Conservation (phyloP, 2,113 vertebrate species). For the Rhizomys pruinosus region DNA sequence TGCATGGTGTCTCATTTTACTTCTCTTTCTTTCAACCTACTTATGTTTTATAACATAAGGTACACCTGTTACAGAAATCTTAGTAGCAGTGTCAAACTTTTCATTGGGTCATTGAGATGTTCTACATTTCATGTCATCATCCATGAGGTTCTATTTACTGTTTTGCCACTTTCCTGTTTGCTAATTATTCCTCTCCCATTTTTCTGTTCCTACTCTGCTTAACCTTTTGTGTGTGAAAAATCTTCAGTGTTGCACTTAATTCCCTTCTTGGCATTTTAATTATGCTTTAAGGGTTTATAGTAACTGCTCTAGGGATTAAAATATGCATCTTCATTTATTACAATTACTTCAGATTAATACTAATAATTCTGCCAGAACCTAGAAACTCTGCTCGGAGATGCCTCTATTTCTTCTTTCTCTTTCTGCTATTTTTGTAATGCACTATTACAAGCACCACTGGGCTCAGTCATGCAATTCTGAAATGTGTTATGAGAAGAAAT, state of each 20-base stretch:
- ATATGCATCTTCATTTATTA: neutral
- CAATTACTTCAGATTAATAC: constrained; percentile 15
- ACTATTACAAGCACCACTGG: neutral
- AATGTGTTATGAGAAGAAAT: constrained; percentile 17
- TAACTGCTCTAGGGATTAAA: neutral
- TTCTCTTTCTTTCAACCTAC: neutral
- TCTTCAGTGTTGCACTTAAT: constrained; percentile 29
- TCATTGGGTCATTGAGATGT: neutral
- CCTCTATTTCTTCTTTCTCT: neutral
- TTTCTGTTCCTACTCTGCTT: neutral
- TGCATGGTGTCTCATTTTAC: neutral
- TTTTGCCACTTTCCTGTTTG: neutral
- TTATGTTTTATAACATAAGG: neutral
- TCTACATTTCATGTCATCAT: neutral
- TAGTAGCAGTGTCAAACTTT: neutral
- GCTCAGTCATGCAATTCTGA: constrained; percentile 13
- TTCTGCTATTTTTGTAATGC: neutral
- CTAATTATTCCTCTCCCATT: neutral
- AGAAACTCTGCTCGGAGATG: neutral
- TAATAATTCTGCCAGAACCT: constrained; percentile 20
- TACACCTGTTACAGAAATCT: neutral
- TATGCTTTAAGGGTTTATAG: neutral
- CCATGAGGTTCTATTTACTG: neutral
- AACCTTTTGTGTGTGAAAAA: neutral
- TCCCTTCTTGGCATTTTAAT: constrained; percentile 8